Conservation (phyloP, 2,797 vertebrate genomes). For the Acipenser oxyrinchus region DNA sequence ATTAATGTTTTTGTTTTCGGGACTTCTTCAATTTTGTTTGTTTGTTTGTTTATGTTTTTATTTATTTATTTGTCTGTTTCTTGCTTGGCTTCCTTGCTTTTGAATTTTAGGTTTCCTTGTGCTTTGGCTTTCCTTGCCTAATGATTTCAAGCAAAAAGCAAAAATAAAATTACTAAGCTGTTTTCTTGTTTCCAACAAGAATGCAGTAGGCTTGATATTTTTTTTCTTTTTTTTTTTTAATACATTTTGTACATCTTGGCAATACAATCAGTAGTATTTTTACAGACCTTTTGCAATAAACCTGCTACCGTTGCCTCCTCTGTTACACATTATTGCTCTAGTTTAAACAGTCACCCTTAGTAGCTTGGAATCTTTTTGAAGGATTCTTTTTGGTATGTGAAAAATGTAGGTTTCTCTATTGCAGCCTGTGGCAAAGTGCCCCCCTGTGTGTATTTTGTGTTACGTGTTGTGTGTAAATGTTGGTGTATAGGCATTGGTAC, state of each 20-base stretch:
- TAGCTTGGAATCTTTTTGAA: no score
- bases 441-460: no score
- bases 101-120: slow-evolving; percentile 4
- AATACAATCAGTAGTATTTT: no score
- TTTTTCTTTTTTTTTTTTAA: neutral
- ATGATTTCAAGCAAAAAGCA: slow-evolving; percentile 3
- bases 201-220: neutral
- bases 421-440: no score
- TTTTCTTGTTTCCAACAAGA: slow-evolving; percentile 19
- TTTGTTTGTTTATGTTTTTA: slow-evolving; percentile 4
- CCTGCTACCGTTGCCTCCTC: no score
- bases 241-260: neutral
- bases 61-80: slow-evolving; percentile 12
- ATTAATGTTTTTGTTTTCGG: slow-evolving; percentile 8
- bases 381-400: no score
- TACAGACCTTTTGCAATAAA: no score
- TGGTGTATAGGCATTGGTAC: no score
- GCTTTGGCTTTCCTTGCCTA: slow-evolving; percentile 6
- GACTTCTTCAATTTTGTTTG: neutral
- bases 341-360: no score
- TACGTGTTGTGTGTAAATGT: no score
- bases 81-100: slow-evolving; percentile 2
- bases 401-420: no score
- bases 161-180: neutral
- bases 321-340: no score